phyloP scores from a whole-genome alignment of 2,888 invertebrate species.

The Acrobasis repandana region DNA sequence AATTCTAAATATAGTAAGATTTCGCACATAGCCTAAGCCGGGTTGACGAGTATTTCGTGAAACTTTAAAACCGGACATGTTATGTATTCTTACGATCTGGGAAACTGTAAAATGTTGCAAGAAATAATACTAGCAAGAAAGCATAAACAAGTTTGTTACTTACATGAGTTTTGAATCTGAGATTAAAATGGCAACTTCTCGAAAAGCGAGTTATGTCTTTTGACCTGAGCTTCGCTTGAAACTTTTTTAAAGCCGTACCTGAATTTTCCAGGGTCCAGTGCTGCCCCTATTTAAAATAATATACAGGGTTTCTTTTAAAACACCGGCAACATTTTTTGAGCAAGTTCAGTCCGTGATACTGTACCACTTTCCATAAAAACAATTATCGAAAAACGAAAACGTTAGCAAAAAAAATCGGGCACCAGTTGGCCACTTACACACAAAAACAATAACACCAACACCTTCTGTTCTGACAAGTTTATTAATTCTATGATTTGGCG shows the following conservation, averaged over 20 bases:
- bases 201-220: background rate
- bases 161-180: background rate
- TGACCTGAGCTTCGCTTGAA: background rate
- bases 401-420: too few relatives aligned
- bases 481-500: background rate
- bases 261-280: too few relatives aligned
- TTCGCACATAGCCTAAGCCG: background rate
- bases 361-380: too few relatives aligned
- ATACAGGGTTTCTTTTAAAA: too few relatives aligned
- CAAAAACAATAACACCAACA: too few relatives aligned
- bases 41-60: background rate
- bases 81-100: background rate
- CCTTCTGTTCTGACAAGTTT: too few relatives aligned
- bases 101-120: conserved; percentile 6
- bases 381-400: too few relatives aligned
- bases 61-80: conserved; percentile 9
- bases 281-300: too few relatives aligned
- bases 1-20: background rate
- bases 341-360: too few relatives aligned
- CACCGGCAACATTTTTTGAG: too few relatives aligned
- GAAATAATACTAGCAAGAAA: conserved; percentile 10
- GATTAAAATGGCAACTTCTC: background rate
- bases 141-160: background rate
- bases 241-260: background rate
- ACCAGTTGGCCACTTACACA: too few relatives aligned